Evolutionary conservation across 2,888 invertebrate genomes (phyloP).

Genomic region (Geotrupes spiniger): DNA sequence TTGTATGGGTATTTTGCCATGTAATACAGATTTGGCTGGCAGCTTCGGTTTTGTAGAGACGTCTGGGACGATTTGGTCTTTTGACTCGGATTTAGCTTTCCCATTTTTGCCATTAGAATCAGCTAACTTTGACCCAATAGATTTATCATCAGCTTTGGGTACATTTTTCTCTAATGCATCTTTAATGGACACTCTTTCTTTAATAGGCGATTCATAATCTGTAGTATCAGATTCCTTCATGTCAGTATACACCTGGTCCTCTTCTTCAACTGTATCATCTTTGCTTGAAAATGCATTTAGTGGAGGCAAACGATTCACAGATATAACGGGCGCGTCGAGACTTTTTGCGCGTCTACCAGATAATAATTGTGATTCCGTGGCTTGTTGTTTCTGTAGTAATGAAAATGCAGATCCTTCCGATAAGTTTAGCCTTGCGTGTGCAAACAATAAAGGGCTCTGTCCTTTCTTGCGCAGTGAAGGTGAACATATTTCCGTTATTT

Average conservation of each 20-base stretch:
- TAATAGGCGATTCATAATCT: constrained; percentile 21
- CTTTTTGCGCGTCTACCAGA: constrained; percentile 77
- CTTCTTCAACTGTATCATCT: constrained; percentile 80
- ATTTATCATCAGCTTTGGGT: constrained; percentile 19
- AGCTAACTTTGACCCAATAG: too few species aligned
- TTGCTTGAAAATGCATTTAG: constrained; percentile 85
- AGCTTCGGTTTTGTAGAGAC: constrained; percentile 25
- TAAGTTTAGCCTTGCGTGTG: constrained; percentile 74
- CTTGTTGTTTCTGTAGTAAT: constrained; percentile 72
- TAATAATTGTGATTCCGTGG: constrained; percentile 67
- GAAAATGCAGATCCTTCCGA: constrained; percentile 81
- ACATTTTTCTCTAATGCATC: too few species aligned
- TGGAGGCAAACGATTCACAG: constrained; percentile 73
- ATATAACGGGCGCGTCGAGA: constrained; percentile 79
- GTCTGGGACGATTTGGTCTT: constrained; percentile 50
- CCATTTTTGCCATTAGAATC: constrained; percentile 20
- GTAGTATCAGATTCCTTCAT: constrained; percentile 51
- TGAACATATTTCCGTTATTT: constrained; percentile 65
- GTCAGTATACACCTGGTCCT: constrained; percentile 51
- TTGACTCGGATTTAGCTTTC: constrained; percentile 42
- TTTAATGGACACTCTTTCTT: neutral
- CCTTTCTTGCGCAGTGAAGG: constrained; percentile 67
- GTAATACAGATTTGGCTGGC: too few species aligned
- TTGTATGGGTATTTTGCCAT: too few species aligned
- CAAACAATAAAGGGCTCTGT: constrained; percentile 75